A percentile compares a stretch with the other conserved stretches of the same genome.
Evolutionary conservation across 2,113 vertebrate species (phyloP).

Genomic region (Hydropotes inermis): DNA sequence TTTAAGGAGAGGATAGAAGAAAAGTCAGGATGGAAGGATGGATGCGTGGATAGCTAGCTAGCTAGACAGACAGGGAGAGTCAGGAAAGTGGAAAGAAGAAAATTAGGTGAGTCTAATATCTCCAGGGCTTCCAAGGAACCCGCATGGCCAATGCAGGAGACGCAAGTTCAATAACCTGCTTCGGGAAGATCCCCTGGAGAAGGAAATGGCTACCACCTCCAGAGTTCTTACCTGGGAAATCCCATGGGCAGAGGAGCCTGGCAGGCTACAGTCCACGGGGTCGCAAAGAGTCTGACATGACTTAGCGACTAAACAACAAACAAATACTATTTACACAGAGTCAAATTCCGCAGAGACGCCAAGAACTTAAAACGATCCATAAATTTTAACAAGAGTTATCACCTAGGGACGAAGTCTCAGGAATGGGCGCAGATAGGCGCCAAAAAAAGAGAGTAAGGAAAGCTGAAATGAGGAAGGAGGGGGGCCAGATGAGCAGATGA

Average conservation of each 20-base stretch:
- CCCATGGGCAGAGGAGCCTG: neutral
- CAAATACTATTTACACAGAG: neutral
- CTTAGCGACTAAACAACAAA: neutral
- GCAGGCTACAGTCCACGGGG: neutral
- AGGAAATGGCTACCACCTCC: neutral
- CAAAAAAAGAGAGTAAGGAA: neutral
- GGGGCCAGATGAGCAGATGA: neutral
- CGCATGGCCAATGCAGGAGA: neutral
- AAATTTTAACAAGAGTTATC: neutral
- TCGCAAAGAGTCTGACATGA: neutral
- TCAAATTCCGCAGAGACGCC: neutral
- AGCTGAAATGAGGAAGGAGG: neutral
- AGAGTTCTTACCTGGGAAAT: neutral
- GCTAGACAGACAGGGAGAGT: neutral
- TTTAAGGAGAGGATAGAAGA: neutral
- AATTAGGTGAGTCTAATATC: neutral
- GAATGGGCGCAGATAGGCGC: neutral
- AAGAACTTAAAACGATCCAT: neutral
- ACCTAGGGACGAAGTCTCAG: neutral
- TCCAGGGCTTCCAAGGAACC: neutral
- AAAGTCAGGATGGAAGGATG: neutral
- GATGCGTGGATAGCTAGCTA: neutral
- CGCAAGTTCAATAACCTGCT: neutral
- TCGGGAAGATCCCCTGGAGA: neutral
- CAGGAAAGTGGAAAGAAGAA: neutral